Evolutionary conservation across 2,797 vertebrate species (phyloP).

Genomic region (Syngnathus rostellatus): DNA sequence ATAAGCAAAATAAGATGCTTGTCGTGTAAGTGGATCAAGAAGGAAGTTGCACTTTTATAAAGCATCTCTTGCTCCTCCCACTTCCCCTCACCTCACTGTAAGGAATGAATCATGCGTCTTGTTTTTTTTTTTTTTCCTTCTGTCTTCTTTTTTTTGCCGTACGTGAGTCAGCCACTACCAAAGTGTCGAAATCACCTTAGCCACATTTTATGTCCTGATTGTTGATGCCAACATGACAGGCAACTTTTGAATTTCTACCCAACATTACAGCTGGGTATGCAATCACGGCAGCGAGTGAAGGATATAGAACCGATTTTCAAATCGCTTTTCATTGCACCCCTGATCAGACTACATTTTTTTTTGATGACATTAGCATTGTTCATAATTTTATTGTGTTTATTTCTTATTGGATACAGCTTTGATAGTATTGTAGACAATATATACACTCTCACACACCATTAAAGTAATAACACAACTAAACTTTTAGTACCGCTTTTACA

Average conservation of each 20-base stretch:
- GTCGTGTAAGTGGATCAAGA: constrained; percentile 6
- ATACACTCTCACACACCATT: too few relatives aligned
- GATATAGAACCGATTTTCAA: too few relatives aligned
- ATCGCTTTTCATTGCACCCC: too few relatives aligned
- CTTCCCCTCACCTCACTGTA: not conserved
- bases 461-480: too few relatives aligned
- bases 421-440: too few relatives aligned
- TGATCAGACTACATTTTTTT: too few relatives aligned
- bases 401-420: too few relatives aligned
- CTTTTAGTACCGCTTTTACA: too few relatives aligned
- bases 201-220: not conserved
- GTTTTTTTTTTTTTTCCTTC: not conserved
- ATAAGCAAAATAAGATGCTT: constrained; percentile 10
- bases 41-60: constrained; percentile 8
- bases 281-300: too few relatives aligned
- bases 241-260: not conserved
- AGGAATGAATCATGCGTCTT: not conserved
- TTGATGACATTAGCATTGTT: too few relatives aligned
- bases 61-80: constrained; percentile 31
- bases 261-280: too few relatives aligned
- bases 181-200: not conserved
- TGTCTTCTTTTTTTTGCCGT: not conserved
- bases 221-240: not conserved
- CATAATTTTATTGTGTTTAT: too few relatives aligned
- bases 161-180: not conserved